These are phyloP conservation scores for Hydriomena furcata DNA, from an alignment of 2,888 invertebrate genomes.

Conservation along the genomic window DNA sequence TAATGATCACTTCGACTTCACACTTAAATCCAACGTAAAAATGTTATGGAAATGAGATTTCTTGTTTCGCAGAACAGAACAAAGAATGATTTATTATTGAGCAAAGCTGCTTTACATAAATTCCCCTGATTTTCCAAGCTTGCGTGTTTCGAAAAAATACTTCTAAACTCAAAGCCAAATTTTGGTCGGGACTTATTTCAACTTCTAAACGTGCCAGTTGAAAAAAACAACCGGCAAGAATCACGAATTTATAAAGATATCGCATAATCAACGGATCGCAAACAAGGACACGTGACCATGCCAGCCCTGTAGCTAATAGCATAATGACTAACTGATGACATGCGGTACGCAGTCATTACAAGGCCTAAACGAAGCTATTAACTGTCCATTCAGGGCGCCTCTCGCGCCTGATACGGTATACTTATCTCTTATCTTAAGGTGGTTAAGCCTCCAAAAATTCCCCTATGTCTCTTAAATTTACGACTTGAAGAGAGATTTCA, in stretches of 20 bases:
- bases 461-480: conserved; percentile 76
- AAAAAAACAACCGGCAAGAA: conserved; percentile 7
- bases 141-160: too few relatives aligned
- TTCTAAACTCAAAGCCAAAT: too few relatives aligned
- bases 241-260: conserved; percentile 5
- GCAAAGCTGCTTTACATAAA: too few relatives aligned
- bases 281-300: conserved; percentile 19
- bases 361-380: conserved; percentile 36
- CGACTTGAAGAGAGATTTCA: conserved; percentile 76
- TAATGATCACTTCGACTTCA: conserved; percentile 26
- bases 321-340: conserved; percentile 30
- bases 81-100: too few relatives aligned
- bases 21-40: conserved; percentile 20
- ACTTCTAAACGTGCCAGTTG: too few relatives aligned
- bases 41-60: conserved; percentile 23
- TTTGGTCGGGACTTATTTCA: too few relatives aligned
- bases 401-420: conserved; percentile 52
- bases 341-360: conserved; percentile 30
- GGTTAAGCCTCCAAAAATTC: conserved; percentile 79
- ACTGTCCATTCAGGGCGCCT: conserved; percentile 61
- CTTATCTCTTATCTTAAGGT: conserved; percentile 82
- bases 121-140: too few relatives aligned
- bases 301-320: conserved; percentile 15
- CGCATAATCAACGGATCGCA: conserved; percentile 17
- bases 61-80: conserved; percentile 12